A percentile compares a stretch with the other conserved stretches of the same genome.
phyloP scores from a whole-genome alignment of 2,888 invertebrate species.

The Gortyna flavago region DNA sequence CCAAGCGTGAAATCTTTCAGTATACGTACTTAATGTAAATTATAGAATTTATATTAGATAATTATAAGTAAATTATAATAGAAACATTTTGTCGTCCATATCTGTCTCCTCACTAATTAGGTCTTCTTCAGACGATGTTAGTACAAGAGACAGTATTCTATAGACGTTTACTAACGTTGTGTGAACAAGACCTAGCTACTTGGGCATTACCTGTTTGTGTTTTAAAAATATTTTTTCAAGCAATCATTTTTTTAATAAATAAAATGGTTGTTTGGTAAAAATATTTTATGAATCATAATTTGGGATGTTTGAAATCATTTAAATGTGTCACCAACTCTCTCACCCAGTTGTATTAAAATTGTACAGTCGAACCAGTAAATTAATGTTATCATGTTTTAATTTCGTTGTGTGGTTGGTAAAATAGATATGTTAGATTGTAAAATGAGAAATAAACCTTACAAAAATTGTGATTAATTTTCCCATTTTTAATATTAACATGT shows the following conservation, averaged over 20 bases:
- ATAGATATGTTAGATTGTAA: constrained; percentile 61
- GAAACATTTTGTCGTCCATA: constrained; percentile 86
- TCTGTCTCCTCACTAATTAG: constrained; percentile 74
- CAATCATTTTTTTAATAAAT: constrained; percentile 16
- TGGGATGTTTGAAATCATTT: constrained; percentile 54
- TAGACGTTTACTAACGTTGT: constrained; percentile 68
- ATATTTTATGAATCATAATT: constrained; percentile 53
- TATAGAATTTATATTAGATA: constrained; percentile 90
- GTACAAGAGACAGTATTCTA: constrained; percentile 28
- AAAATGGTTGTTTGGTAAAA: constrained; percentile 56
- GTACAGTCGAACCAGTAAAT: constrained; percentile 58
- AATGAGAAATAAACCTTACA: constrained; percentile 43
- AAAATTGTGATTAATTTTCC: constrained; percentile 43
- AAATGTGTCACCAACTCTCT: constrained; percentile 46
- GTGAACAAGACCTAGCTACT: constrained; percentile 75
- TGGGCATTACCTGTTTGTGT: constrained; percentile 32
- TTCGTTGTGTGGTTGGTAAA: constrained; percentile 63
- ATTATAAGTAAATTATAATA: constrained; percentile 89
- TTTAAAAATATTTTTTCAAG: constrained; percentile 62
- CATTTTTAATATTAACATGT: constrained; percentile 32
- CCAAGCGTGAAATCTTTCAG: constrained; percentile 89
- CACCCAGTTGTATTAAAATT: constrained; percentile 50
- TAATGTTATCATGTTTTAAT: constrained; percentile 58
- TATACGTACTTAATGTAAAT: constrained; percentile 91
- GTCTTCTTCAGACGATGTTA: constrained; percentile 80